phyloP scores from a whole-genome alignment of 2,888 invertebrate genomes.

The Rugalucina vietnamica region DNA sequence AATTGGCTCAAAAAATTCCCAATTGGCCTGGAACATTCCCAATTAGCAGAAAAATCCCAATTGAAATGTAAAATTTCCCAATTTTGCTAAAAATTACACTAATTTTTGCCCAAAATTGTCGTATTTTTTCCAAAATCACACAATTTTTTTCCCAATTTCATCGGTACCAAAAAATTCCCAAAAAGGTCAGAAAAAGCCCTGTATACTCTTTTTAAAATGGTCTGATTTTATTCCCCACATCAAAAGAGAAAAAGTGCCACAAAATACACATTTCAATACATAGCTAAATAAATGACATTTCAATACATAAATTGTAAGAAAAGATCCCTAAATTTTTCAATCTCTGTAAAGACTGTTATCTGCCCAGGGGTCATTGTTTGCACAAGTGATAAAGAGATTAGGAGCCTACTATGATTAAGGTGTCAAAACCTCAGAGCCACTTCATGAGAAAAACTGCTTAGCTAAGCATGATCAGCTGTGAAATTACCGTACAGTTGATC shows the following conservation, averaged over 20 bases:
- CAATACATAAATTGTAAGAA: constrained; percentile 3
- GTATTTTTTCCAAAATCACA: no score
- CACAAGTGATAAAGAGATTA: not conserved
- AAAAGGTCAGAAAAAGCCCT: not conserved
- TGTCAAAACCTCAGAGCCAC: not conserved
- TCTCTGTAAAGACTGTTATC: not conserved
- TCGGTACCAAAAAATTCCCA: no score
- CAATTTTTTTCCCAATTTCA: no score
- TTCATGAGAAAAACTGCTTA: not conserved
- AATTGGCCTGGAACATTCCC: no score
- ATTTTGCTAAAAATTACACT: no score
- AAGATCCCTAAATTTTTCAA: not conserved
- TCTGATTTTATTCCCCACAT: not conserved
- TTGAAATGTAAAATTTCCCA: no score
- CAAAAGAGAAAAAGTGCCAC: not conserved
- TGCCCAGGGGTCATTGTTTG: not conserved
- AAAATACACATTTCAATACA: not conserved
- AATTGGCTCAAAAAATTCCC: no score
- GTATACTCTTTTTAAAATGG: not conserved
- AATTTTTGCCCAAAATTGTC: no score
- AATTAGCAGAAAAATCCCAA: no score
- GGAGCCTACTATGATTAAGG: not conserved
- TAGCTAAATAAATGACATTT: not conserved
- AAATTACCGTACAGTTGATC: no score
- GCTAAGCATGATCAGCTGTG: not conserved